phyloP scores from a whole-genome alignment of 2,113 vertebrate species.

The Sialia sialis region DNA sequence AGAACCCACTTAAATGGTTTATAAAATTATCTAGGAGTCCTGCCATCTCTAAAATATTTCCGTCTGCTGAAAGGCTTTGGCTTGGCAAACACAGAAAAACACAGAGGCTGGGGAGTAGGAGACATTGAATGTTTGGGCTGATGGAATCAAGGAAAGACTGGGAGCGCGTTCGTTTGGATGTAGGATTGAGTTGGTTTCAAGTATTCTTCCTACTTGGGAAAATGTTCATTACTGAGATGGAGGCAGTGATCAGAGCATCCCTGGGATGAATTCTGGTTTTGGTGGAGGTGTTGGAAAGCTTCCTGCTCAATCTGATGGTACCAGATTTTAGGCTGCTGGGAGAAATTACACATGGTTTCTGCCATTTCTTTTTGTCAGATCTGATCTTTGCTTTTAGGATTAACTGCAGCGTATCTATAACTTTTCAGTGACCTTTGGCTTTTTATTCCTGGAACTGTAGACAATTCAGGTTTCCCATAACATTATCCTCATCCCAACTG shows the following conservation, averaged over 20 bases:
- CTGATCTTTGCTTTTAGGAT: not conserved
- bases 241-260: not conserved
- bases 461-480: conserved; percentile 51
- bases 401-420: not conserved
- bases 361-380: not conserved
- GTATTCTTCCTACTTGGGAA: not conserved
- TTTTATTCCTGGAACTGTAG: conserved; percentile 17
- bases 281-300: not conserved
- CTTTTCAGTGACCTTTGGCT: conserved; percentile 25
- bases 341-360: not conserved
- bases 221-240: not conserved
- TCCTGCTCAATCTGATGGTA: not conserved
- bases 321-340: not conserved
- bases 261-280: not conserved
- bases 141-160: not conserved
- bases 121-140: not conserved
- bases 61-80: not conserved
- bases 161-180: not conserved
- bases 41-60: conserved; percentile 2
- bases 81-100: not conserved
- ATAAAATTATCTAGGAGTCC: not conserved
- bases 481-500: conserved; percentile 50
- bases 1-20: not conserved
- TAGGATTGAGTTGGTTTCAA: not conserved
- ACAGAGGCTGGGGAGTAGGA: not conserved